phyloP scores from a whole-genome alignment of 2,113 vertebrate species.

The Muntiacus muntjak region DNA sequence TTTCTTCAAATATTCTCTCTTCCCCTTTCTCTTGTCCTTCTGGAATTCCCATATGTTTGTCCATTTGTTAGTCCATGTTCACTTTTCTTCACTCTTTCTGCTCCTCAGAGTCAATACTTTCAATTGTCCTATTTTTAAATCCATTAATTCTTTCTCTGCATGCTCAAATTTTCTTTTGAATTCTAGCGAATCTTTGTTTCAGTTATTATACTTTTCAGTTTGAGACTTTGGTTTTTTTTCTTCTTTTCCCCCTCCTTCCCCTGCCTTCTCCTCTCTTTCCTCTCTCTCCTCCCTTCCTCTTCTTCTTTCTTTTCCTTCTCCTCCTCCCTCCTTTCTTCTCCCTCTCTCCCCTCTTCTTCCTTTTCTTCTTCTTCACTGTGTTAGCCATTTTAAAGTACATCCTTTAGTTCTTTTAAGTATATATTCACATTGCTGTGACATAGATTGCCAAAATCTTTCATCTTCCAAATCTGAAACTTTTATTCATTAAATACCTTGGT shows the following conservation, averaged over 20 bases:
- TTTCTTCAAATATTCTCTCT: not conserved
- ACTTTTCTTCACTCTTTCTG: not conserved
- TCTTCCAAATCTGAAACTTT: not conserved
- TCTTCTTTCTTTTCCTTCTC: not conserved
- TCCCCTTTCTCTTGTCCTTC: not conserved
- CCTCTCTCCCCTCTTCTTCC: not conserved
- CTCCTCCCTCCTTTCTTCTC: not conserved
- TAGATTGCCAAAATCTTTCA: not conserved
- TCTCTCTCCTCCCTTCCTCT: not conserved
- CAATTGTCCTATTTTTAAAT: not conserved
- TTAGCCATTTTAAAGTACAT: not conserved
- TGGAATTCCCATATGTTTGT: not conserved
- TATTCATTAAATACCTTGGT: not conserved
- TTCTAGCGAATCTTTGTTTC: not conserved
- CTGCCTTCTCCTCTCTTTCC: not conserved
- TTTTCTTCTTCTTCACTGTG: not conserved
- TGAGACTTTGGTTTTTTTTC: not conserved
- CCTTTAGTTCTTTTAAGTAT: not conserved
- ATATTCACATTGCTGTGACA: not conserved
- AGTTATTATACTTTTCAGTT: not conserved
- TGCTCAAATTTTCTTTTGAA: not conserved
- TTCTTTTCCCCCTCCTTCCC: not conserved
- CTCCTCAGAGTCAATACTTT: not conserved
- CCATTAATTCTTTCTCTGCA: not conserved
- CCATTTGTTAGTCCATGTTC: not conserved